phyloP scores from a whole-genome alignment of 2,797 vertebrate species.

The Emys orbicularis region DNA sequence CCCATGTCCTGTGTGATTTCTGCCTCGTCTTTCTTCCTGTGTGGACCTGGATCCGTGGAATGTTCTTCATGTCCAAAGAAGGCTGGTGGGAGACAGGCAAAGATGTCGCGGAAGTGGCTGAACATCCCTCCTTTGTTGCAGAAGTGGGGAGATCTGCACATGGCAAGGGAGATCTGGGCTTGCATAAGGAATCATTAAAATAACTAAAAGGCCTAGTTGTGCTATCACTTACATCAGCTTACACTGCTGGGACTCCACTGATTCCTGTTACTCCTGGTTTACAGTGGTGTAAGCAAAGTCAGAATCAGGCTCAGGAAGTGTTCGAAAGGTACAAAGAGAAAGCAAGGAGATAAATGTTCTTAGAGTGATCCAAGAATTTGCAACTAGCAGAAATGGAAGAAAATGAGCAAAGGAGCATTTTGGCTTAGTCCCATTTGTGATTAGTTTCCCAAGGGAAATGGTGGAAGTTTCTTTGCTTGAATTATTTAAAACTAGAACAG shows the following conservation, averaged over 20 bases:
- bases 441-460: neutral
- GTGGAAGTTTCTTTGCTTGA: neutral
- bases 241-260: neutral
- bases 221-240: neutral
- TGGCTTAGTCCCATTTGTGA: neutral
- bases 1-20: neutral
- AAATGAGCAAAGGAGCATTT: neutral
- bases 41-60: neutral
- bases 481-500: neutral
- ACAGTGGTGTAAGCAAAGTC: neutral
- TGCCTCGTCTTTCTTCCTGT: neutral
- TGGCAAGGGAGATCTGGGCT: neutral
- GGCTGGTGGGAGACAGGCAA: neutral
- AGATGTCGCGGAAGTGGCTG: accelerated
- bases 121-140: neutral
- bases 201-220: neutral
- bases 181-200: neutral
- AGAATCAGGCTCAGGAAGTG: neutral
- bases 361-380: neutral
- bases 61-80: neutral
- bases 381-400: neutral
- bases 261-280: neutral
- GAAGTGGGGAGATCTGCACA: neutral
- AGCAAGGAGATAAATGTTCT: neutral
- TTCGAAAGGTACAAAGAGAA: neutral